Base-by-base conservation (phyloP, 2,113 vertebrate genomes). In the Atractosteus spatula region DNA sequence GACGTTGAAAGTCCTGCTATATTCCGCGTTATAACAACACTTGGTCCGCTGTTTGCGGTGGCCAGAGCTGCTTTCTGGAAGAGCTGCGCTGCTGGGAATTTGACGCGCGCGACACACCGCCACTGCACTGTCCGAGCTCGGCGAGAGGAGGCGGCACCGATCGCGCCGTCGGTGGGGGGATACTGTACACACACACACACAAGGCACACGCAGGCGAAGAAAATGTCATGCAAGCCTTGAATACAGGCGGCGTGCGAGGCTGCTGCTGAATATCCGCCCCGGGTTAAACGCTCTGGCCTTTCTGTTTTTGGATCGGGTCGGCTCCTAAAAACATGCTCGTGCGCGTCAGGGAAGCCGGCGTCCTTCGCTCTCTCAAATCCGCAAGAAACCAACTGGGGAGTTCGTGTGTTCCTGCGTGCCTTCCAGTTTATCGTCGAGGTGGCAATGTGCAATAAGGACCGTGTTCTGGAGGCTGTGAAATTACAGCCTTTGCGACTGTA, bases 401-500 rank as follows among this genome's bases (percentile, higher is more conserved):
- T 82, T 81, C 76, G 59, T 77, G n/a, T 65, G 83, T 77, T 72
- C 17, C 71, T 69, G 72, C 78, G 77, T 74, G 73, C 75, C 51
- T 56, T 55, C 54, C 42, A 45, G 14, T 66, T 56, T 42, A 51
- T 62, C 82, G 85, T 77, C 78, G 77, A 45, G 74, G 79, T 77
- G 69, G 76, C 65, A 43, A 84, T 82, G 89, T 85, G 80, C 82
- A 82, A 76, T 29, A 77, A 68, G 44, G 74, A 41, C 68, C 78
- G 71, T 64, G 69, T 80, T 74, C 71, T 75, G 73, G 85, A 88
- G 84, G 84, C 82, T 57, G 79, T 70, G 68, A 76, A 77, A 76
- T 70, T 45, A 29, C 71, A 77, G 82, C 76, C 69, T n/a, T 56
- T 41, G 59, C 75, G 71, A 14, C 44, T 64, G 66, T 51, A 55